A percentile compares a stretch with the other conserved stretches of the same genome.
Conservation (phyloP, 2,113 vertebrate species). For the Sebastes fasciatus region DNA sequence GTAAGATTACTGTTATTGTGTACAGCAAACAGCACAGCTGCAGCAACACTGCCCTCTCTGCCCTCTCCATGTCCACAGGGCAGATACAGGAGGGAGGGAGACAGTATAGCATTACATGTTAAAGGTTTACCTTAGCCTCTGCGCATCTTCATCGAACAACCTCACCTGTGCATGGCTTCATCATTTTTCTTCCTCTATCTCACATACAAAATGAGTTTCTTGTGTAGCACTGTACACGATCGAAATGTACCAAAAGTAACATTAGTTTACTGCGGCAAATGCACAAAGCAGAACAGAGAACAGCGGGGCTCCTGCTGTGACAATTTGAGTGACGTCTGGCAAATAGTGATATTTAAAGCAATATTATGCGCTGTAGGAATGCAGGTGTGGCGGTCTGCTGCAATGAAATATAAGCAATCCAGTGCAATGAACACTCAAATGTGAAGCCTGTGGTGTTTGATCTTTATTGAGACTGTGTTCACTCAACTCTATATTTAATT, state of each 20-base stretch:
- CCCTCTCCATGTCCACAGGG: slow-evolving; percentile 16
- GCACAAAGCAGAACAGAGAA: slow-evolving; percentile 50
- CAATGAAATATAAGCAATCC: slow-evolving; percentile 41
- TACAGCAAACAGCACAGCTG: slow-evolving; percentile 31
- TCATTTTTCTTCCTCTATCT: neutral
- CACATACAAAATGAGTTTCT: slow-evolving; percentile 12
- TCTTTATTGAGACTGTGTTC: slow-evolving; percentile 17
- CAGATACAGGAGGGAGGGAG: neutral
- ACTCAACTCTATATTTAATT: neutral
- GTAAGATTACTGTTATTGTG: slow-evolving; percentile 30
- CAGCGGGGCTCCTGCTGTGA: slow-evolving; percentile 36
- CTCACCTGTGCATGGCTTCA: neutral
- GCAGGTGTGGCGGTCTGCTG: slow-evolving; percentile 3
- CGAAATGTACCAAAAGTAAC: slow-evolving; percentile 34
- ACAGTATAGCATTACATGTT: neutral
- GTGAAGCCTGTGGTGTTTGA: slow-evolving; percentile 9
- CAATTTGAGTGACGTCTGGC: slow-evolving; percentile 57
- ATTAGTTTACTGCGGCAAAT: slow-evolving; percentile 33
- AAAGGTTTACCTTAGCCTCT: slow-evolving; percentile 1
- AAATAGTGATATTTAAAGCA: slow-evolving; percentile 54
- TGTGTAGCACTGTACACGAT: neutral
- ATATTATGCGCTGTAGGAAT: slow-evolving; percentile 30
- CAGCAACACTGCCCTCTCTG: slow-evolving; percentile 29
- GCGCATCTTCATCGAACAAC: neutral
- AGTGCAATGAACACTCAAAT: slow-evolving; percentile 26